phyloP scores from a whole-genome alignment of 2,113 vertebrate species.

The Gasterosteus aculeatus region DNA sequence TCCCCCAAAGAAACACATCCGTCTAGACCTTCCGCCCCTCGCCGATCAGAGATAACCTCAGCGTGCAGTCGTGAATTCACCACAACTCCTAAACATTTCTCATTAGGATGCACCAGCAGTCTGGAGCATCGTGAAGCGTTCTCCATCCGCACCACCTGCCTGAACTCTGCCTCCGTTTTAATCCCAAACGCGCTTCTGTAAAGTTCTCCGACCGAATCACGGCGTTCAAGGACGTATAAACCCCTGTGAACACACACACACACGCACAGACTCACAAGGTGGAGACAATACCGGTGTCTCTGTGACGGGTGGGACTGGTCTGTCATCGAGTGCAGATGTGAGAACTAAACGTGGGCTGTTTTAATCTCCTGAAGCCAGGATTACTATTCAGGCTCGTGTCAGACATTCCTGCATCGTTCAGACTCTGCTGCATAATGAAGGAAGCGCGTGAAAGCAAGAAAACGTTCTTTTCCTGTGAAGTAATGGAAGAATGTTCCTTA shows the following conservation, averaged over 20 bases:
- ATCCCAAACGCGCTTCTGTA: background rate
- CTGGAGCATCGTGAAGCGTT: background rate
- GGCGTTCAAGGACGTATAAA: too few species aligned
- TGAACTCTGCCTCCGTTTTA: background rate
- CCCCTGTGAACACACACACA: too few species aligned
- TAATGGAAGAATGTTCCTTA: background rate
- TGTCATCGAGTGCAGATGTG: background rate
- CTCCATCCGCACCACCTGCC: background rate
- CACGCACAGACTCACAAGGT: background rate
- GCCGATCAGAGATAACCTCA: conserved; percentile 23
- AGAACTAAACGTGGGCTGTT: background rate
- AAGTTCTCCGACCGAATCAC: background rate
- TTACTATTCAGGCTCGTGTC: background rate
- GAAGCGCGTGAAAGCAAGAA: background rate
- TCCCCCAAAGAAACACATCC: conserved; percentile 21
- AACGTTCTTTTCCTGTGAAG: background rate
- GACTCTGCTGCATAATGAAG: background rate
- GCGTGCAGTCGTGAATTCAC: background rate
- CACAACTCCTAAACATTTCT: background rate
- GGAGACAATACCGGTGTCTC: background rate
- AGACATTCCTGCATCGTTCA: background rate
- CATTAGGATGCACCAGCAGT: background rate
- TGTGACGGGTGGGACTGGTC: background rate
- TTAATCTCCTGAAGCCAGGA: background rate
- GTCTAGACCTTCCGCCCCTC: background rate